A percentile compares a stretch with the other conserved stretches of the same genome.
These are phyloP conservation scores for Emydura subglobosa DNA, from an alignment of 2,113 vertebrate genomes.

Conservation along the genomic window DNA sequence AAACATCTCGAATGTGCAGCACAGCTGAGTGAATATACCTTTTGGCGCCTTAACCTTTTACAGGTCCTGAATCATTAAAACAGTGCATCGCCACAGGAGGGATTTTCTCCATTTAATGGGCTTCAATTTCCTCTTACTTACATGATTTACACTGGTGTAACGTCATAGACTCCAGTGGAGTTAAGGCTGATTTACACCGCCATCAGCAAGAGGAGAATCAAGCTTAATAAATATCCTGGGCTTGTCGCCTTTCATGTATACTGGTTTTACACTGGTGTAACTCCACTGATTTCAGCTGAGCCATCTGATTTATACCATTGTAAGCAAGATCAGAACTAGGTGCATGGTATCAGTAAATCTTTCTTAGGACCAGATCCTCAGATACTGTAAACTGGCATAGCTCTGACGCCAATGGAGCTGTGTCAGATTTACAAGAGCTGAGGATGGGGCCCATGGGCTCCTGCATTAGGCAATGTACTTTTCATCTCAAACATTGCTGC, in stretches of 20 bases:
- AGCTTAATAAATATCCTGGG: background rate
- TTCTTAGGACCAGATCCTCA: background rate
- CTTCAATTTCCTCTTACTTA: background rate
- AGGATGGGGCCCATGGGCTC: background rate
- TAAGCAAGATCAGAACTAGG: background rate
- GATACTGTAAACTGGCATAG: accelerated
- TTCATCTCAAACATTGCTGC: background rate
- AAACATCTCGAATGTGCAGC: background rate
- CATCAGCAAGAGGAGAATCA: background rate
- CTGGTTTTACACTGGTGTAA: background rate
- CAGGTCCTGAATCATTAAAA: background rate
- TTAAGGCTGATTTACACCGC: background rate
- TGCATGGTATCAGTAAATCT: background rate
- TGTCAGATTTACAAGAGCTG: accelerated
- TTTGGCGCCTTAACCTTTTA: background rate
- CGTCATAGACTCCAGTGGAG: background rate
- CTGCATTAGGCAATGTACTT: background rate
- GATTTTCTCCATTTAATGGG: background rate
- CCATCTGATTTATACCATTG: accelerated
- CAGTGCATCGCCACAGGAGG: background rate
- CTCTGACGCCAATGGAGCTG: background rate
- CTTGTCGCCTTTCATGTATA: background rate
- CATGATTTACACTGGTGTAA: background rate
- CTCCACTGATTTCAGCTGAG: background rate
- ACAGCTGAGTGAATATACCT: background rate